Base-by-base conservation (phyloP, 64 coral and sea anemone species). In the Dendrophyllia cribrosa region DNA sequence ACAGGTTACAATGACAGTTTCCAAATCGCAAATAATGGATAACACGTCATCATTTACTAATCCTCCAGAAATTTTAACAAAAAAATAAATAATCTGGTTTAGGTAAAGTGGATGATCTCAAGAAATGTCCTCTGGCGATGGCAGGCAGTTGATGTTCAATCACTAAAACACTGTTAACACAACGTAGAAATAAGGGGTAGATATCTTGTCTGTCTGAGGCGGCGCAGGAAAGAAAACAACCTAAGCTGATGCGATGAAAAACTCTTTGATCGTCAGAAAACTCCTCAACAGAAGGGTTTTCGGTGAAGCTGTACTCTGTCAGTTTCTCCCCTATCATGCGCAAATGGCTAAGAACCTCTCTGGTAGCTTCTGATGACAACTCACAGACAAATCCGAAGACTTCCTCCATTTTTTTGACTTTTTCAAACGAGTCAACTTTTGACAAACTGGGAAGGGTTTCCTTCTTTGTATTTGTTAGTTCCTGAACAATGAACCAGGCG, bases 401-500 rank as follows among this genome's bases (percentile, higher is more conserved):
- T 60, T 61, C 77, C 34, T 3, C 22, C 55, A 79, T 59, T 23
- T 60, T 43, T 21, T 17, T 14, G 9, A 59, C 2, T 6, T 43
- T 59, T 14, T 59, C 24, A 79, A 59, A 34, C 1, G 55, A 59
- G 12, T 61, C 25, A 0, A 79, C 14, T 79, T 59, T 59, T 14
- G 77, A 79, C 22, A 79, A 21, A 25, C 10, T 59, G 53, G 7
- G 0, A 53, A 58, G 24, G 14, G 53, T 3, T 26, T 11, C 25
- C 55, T 25, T 19, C 9, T 79, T 43, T 5, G 55, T 25, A 13
- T 4, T 59, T 24, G 3, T 60, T n/a, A 79, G 55, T 58, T 78
- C 76, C 8, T 34, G n/a, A 34, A 34, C 76, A 23, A 93, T 79
- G 43, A 77, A 87, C 21, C n/a, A 23, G 64, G 91, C 91, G 56